Evolutionary conservation across 1,140 invertebrate species (phyloP), one percentile per base, ranked within the genome.

Genomic region (Papilio glaucus): DNA sequence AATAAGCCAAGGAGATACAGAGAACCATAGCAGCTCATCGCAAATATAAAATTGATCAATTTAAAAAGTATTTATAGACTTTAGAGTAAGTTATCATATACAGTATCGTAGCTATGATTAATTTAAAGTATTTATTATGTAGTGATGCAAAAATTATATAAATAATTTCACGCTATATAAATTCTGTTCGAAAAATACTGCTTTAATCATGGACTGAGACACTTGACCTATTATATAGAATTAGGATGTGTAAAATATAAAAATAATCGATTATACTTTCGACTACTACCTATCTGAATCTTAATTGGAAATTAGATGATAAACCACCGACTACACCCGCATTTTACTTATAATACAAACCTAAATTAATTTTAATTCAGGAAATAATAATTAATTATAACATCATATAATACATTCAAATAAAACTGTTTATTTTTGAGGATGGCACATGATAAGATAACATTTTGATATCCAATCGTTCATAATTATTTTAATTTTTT

Each of bases 171-270:
- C 21, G 18, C 9, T 13, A 41, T 41, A 6, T 33, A n/a, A n/a
- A 10, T 53, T 13, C 3, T 24, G 5, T 24, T 53, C 12, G 3
- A 53, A 21, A 12, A 24, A 53, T 53, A 24, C 8, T 53, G 8
- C 18, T 24, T 53, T 24, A 53, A 53, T 53, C 9, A 24, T 53
- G 49, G 7, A 26, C 4, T 57, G 12, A 12, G 21, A 24, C 24
- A 57, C 24, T 57, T 57, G 49, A 57, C 49, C 12, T 53, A 13
- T 57, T 57, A 57, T 5, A 57, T 26, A 57, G 49, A 57, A 24
- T 57, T 49, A 21, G 18, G 4, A 57, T 57, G 9, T 13, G 18
- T 5, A 15, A 49, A 7, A 8, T 18, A 49, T 9, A 26, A 53
- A 53, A 18, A 24, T 53, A 53, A 53, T 26, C 21, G 49, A 53